These are phyloP conservation scores for Lontra canadensis DNA, from an alignment of 2,113 vertebrate species.

Conservation along the genomic window DNA sequence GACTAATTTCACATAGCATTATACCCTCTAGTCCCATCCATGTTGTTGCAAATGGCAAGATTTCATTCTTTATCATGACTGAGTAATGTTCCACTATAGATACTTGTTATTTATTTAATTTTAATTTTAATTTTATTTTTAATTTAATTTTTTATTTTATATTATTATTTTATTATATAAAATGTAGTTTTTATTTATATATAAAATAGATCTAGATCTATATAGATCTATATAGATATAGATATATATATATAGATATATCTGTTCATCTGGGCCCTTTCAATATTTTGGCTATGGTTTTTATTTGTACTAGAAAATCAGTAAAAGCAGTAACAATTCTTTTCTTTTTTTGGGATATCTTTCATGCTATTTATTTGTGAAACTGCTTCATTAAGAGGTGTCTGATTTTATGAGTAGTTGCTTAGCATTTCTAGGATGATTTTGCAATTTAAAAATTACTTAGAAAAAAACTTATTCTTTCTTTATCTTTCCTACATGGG, in stretches of 20 bases:
- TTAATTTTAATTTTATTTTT: no score
- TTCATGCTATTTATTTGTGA: neutral
- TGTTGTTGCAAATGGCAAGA: neutral
- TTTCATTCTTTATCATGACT: neutral
- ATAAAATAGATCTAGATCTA: no score
- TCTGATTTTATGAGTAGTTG: neutral
- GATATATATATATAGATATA: no score
- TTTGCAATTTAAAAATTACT: neutral
- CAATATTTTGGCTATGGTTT: neutral
- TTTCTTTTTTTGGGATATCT: neutral
- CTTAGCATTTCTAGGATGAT: neutral
- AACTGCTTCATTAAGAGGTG: neutral
- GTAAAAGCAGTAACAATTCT: neutral
- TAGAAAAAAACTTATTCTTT: neutral
- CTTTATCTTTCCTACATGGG: neutral
- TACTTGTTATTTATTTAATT: neutral
- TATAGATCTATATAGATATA: no score
- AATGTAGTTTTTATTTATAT: neutral
- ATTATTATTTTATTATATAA: neutral
- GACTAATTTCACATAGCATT: neutral
- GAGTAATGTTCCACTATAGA: neutral
- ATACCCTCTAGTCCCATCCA: neutral
- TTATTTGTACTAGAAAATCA: neutral
- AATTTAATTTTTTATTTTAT: neutral
- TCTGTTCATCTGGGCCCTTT: no score